These are phyloP conservation scores for Drosophila nikananu DNA, from an alignment of 1,140 invertebrate species.

Conservation along the genomic window DNA sequence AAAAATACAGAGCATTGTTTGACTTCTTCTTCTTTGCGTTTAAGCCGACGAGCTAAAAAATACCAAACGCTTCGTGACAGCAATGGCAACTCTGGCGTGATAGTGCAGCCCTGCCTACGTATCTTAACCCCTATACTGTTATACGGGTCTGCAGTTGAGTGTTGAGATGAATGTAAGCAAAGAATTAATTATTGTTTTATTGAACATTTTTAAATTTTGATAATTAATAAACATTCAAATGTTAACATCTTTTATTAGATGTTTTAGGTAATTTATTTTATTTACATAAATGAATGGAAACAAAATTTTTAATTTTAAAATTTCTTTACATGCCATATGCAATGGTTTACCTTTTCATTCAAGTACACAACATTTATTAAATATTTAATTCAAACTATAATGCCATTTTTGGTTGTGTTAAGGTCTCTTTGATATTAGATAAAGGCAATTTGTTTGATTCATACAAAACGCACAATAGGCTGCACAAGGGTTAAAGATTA, in stretches of 20 bases:
- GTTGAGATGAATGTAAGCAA: too few species aligned
- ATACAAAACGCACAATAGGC: too few species aligned
- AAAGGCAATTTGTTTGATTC: neutral
- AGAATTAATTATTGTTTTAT: neutral
- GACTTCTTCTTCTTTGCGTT: conserved; percentile 25
- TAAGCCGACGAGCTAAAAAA: conserved; percentile 32
- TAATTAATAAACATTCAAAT: neutral
- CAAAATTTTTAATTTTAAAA: neutral
- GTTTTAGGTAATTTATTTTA: neutral
- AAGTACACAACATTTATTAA: too few species aligned
- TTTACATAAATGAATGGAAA: neutral
- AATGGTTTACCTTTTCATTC: neutral
- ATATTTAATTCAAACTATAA: too few species aligned
- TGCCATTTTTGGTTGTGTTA: neutral
- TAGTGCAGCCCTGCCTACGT: conserved; percentile 15
- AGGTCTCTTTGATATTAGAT: neutral
- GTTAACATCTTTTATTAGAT: neutral
- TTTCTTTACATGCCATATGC: neutral
- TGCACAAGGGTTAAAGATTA: conserved; percentile 64
- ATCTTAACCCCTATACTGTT: conserved; percentile 11
- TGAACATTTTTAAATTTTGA: neutral
- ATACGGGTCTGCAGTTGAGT: neutral
- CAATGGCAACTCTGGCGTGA: conserved; percentile 18
- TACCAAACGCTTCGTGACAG: neutral
- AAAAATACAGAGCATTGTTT: conserved; percentile 54